A percentile compares a stretch with the other conserved stretches of the same genome.
These are phyloP conservation scores for Helicolenus hilgendorfi DNA, from an alignment of 2,797 vertebrate species.

Conservation along the genomic window DNA sequence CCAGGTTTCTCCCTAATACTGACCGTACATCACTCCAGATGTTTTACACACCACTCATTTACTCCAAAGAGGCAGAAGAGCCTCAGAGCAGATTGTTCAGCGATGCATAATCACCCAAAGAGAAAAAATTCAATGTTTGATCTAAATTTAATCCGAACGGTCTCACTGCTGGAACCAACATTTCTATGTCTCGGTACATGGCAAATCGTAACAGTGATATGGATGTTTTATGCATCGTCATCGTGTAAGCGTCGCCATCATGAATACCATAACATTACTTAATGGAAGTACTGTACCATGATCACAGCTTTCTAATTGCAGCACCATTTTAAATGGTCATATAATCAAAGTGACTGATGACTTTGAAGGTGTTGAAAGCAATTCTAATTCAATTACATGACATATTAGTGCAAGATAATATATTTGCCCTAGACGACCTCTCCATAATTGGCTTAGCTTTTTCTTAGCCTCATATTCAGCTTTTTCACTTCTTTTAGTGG, in stretches of 20 bases:
- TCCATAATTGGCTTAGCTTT: not conserved
- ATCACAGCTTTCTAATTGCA: not conserved
- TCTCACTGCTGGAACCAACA: not conserved
- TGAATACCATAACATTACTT: not conserved
- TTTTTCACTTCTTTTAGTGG: not conserved
- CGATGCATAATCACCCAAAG: not conserved
- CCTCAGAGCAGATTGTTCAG: slow-evolving; percentile 24
- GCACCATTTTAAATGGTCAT: not conserved
- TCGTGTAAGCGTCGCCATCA: not conserved
- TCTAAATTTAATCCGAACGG: slow-evolving; percentile 20
- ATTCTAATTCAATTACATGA: not conserved
- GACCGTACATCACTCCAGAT: slow-evolving; percentile 41
- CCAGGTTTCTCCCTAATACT: slow-evolving; percentile 4
- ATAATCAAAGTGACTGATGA: not conserved
- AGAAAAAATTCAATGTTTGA: slow-evolving; percentile 30
- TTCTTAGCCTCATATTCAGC: not conserved
- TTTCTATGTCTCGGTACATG: not conserved
- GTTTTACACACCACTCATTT: slow-evolving; percentile 34
- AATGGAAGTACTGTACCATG: not conserved
- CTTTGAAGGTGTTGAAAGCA: not conserved
- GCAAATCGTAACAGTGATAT: not conserved
- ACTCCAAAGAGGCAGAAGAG: slow-evolving; percentile 24
- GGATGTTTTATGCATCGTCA: not conserved
- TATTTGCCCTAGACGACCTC: not conserved
- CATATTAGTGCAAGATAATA: not conserved